Evolutionary conservation across 2,888 invertebrate species (phyloP), one percentile per base, ranked within the genome.

Genomic region (Limnephilus rhombicus): DNA sequence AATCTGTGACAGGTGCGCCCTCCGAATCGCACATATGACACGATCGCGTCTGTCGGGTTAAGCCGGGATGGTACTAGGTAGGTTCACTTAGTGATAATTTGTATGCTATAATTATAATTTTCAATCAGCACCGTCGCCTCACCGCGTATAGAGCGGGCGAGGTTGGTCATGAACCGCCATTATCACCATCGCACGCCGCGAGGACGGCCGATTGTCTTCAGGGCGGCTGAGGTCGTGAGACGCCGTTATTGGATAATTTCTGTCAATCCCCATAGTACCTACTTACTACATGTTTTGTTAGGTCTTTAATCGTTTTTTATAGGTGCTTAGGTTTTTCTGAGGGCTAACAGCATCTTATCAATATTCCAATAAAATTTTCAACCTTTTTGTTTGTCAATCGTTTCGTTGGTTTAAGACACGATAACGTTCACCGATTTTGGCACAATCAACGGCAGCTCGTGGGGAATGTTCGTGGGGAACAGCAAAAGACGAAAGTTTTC

Each of bases 61-160:
- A 34, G 82, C 34, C 15, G 82, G 13, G 81, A 15, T 9, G n/a
- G n/a, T 31, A 34, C 15, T 29, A 15, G 68, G 68, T n/a, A 68
- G 68, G 68, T n/a, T 24, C 7, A 24, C 68, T 68, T 18, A 18
- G 34, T 31, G 24, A 41, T 53, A 80, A 89, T 89, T 89, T 89
- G 88, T 89, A 89, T 89, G 88, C 88, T 24, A 41, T 37, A 89
- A 89, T 89, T 89, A 89, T 89, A 37, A 45, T 89, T 80, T 89
- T 89, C 88, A 89, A 89, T 89, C 88, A 89, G n/a, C 86, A 11
- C 85, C 53, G 68, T 68, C 68, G 86, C 86, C 24, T 68, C 53
- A n/a, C 88, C 88, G 88, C 88, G 68, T 89, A 89, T 80, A 89
- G 88, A 80, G 37, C 80, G 88, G 13, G 88, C 88, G 80, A 89